These are phyloP conservation scores for Dorcus parallelipipedus DNA, from an alignment of 2,888 invertebrate species.

Conservation along the genomic window DNA sequence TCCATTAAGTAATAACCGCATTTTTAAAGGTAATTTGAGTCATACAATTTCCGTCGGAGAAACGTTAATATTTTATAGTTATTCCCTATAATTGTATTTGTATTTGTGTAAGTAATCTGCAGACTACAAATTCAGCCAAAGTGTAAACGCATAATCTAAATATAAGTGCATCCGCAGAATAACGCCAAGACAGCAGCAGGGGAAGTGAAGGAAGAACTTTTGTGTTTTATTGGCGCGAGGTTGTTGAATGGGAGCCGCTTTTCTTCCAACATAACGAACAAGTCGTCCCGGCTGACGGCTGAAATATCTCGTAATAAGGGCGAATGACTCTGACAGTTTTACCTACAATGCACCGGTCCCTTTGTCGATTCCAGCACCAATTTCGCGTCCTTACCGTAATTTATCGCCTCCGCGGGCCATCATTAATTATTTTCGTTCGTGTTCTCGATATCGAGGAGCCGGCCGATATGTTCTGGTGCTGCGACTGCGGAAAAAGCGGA, in stretches of 20 bases:
- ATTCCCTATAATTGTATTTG: too few species aligned
- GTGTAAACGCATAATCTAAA: not conserved
- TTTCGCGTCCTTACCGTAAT: not conserved
- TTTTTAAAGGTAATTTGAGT: too few species aligned
- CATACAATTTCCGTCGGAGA: too few species aligned
- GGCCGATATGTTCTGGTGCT: not conserved
- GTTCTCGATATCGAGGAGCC: conserved; percentile 1
- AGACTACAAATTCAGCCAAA: not conserved
- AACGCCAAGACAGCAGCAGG: not conserved
- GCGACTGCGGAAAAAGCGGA: not conserved
- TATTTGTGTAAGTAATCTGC: too few species aligned
- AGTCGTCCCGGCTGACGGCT: not conserved
- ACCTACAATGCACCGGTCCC: not conserved
- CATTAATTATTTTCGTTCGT: conserved; percentile 2
- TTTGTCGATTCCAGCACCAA: not conserved
- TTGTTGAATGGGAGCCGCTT: not conserved
- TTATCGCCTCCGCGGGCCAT: conserved; percentile 1
- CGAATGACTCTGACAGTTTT: not conserved
- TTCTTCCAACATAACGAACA: not conserved
- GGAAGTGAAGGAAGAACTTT: not conserved
- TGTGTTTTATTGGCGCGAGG: not conserved
- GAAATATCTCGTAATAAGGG: not conserved
- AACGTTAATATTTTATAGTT: too few species aligned
- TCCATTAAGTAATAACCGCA: too few species aligned
- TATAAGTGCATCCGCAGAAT: conserved; percentile 2